These are phyloP conservation scores for Aleiodes leptofemur DNA, from an alignment of 2,888 invertebrate genomes.

Conservation along the genomic window DNA sequence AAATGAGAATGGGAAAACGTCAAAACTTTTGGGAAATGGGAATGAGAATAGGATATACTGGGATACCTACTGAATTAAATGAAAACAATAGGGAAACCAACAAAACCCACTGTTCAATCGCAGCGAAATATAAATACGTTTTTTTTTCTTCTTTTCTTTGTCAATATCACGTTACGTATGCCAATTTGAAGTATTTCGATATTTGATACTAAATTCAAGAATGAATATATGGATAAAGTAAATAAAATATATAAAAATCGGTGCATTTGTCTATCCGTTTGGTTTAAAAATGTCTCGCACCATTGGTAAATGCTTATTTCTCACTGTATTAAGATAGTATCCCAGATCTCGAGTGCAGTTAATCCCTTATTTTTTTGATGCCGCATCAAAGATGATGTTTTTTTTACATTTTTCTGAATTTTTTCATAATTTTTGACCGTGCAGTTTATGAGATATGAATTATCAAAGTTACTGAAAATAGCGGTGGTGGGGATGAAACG, in stretches of 20 bases:
- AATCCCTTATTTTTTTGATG: too few relatives aligned
- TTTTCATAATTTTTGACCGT: too few relatives aligned
- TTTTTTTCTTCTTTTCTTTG: too few relatives aligned
- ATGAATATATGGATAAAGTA: neutral
- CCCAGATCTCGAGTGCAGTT: neutral
- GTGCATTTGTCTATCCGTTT: conserved; percentile 75
- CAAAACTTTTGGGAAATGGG: conserved; percentile 36
- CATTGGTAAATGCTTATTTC: conserved; percentile 2
- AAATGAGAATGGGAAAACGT: conserved; percentile 34
- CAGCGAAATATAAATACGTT: conserved; percentile 62
- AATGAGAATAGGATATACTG: conserved; percentile 41
- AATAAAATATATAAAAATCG: conserved; percentile 49
- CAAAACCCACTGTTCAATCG: conserved; percentile 65
- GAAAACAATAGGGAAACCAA: conserved; percentile 60
- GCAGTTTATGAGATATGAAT: too few relatives aligned
- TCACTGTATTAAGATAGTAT: too few relatives aligned
- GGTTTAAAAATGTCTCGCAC: conserved; percentile 61
- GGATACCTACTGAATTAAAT: conserved; percentile 50
- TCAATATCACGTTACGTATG: conserved; percentile 3
- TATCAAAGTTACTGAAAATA: too few relatives aligned
- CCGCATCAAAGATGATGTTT: too few relatives aligned
- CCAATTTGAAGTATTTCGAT: conserved; percentile 25
- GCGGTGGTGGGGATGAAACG: too few relatives aligned
- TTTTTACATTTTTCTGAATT: too few relatives aligned
- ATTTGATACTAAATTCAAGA: conserved; percentile 8